Conservation (phyloP, 2,797 vertebrate species). For the Argyrosomus regius region DNA sequence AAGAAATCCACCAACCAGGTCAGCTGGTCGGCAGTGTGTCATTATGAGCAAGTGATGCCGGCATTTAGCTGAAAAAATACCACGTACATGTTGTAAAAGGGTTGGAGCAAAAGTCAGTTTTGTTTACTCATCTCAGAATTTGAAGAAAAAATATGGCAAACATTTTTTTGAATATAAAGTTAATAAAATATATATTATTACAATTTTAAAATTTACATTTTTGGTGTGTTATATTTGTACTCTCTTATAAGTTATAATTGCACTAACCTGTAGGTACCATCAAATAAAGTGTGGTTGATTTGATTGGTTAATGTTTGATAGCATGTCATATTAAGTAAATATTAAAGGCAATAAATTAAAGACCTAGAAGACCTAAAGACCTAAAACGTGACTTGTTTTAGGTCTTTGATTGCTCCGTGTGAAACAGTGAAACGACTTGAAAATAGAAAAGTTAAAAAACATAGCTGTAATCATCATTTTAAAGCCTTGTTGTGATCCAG, state of each 20-base stretch:
- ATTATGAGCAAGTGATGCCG: slow-evolving; percentile 18
- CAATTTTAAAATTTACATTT: no score
- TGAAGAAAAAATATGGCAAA: no score
- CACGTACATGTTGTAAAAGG: no score
- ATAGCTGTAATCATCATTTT: background rate
- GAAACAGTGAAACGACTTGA: background rate
- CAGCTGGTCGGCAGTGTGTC: background rate
- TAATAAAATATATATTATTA: background rate
- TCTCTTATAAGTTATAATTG: no score
- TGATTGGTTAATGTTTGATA: background rate
- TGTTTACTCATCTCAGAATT: no score
- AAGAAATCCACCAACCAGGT: background rate
- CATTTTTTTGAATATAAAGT: no score
- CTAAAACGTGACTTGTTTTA: background rate
- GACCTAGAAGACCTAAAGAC: no score
- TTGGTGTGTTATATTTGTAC: no score
- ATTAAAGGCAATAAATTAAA: background rate
- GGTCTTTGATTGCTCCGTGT: background rate
- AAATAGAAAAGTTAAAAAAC: background rate
- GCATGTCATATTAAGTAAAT: background rate
- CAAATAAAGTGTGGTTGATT: background rate
- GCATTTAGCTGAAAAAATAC: background rate
- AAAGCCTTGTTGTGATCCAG: background rate
- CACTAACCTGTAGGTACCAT: no score
- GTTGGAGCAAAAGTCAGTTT: no score